Conservation (phyloP, 1,140 invertebrate species). For the Pogonomyrmex barbatus region DNA sequence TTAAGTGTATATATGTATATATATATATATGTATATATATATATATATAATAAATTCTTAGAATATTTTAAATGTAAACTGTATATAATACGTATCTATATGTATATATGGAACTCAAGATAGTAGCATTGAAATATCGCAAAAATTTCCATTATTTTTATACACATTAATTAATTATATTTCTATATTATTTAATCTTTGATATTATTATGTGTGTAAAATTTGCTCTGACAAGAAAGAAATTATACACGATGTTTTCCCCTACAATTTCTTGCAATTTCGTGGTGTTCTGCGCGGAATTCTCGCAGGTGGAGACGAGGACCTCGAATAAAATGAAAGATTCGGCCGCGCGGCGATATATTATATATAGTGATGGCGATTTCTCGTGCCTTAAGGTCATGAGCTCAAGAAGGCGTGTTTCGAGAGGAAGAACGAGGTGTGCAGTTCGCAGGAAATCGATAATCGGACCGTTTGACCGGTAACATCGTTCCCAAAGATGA, state of each 20-base stretch:
- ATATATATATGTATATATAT: neutral
- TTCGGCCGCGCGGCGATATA: constrained; percentile 69
- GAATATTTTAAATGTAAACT: neutral
- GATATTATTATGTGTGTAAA: neutral
- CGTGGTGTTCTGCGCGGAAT: constrained; percentile 5
- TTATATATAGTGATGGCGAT: constrained; percentile 78
- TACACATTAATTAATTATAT: neutral
- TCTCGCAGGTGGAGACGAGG: constrained; percentile 68
- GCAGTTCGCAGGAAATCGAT: constrained; percentile 73
- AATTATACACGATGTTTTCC: neutral
- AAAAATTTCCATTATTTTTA: constrained; percentile 9
- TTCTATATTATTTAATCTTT: neutral
- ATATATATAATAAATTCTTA: neutral
- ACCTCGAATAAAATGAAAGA: constrained; percentile 80
- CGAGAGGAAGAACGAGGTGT: constrained; percentile 72
- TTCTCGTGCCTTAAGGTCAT: constrained; percentile 81
- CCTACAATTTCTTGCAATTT: constrained; percentile 1
- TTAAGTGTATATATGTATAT: neutral
- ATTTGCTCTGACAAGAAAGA: neutral
- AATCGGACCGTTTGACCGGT: constrained; percentile 57
- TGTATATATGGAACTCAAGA: neutral
- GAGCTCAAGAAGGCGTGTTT: constrained; percentile 74
- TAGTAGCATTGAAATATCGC: neutral
- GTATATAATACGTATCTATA: neutral
- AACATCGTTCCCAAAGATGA: constrained; percentile 55